These are phyloP conservation scores for Harpagoxenus sublaevis DNA, from an alignment of 2,888 invertebrate species.

Conservation along the genomic window DNA sequence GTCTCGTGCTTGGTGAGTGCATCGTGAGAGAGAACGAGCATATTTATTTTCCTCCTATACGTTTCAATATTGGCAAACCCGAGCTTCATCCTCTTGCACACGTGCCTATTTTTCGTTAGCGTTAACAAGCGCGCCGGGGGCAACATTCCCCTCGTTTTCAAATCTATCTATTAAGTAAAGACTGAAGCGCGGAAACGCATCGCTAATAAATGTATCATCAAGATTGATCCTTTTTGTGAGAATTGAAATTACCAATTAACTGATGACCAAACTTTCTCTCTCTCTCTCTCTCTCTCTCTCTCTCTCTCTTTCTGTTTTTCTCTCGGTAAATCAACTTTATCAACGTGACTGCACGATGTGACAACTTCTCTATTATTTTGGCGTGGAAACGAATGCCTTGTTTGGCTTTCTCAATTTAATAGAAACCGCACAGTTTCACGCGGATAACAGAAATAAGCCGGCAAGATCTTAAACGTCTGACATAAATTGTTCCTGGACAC, in stretches of 20 bases:
- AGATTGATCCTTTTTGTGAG: too few species aligned
- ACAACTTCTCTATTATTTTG: slow-evolving; percentile 9
- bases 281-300: neutral
- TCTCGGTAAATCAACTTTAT: neutral
- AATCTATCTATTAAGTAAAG: neutral
- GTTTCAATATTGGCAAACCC: slow-evolving; percentile 12
- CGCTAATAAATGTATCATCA: too few species aligned
- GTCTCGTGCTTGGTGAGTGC: slow-evolving; percentile 48
- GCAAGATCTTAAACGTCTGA: slow-evolving; percentile 46
- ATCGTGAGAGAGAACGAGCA: slow-evolving; percentile 55
- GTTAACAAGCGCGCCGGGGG: neutral
- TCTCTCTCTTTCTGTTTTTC: neutral
- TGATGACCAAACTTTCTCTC: neutral
- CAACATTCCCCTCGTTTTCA: neutral
- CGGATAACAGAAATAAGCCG: slow-evolving; percentile 43
- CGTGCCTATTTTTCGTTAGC: neutral
- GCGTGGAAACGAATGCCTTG: neutral
- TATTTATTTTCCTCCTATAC: slow-evolving; percentile 37
- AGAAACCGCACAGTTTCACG: slow-evolving; percentile 59
- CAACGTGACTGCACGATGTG: neutral
- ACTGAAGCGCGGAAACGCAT: neutral
- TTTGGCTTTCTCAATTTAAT: slow-evolving; percentile 36
- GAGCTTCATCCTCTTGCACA: neutral
- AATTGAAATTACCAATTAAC: neutral
- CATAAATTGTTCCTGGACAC: slow-evolving; percentile 61